A percentile compares a stretch with the other conserved stretches of the same genome.
phyloP scores from a whole-genome alignment of 2,113 vertebrate species.

The Passer domesticus region DNA sequence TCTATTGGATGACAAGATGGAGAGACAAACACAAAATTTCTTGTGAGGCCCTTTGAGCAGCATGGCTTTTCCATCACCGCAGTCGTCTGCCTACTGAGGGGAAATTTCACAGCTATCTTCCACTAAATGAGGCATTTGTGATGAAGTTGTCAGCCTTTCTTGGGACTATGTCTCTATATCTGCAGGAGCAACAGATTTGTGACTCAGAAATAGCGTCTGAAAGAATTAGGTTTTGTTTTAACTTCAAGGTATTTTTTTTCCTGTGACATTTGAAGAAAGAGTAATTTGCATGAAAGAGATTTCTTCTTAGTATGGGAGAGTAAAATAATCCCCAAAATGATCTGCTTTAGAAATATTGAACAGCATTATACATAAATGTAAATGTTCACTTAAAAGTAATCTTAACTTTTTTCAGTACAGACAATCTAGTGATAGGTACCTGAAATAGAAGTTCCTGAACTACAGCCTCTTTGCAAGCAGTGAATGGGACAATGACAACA shows the following conservation, averaged over 20 bases:
- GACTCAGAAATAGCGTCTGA: not conserved
- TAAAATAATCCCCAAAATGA: not conserved
- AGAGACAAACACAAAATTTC: fast-evolving
- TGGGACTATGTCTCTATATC: fast-evolving
- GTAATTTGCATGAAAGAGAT: not conserved
- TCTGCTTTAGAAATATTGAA: not conserved
- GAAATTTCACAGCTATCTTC: not conserved
- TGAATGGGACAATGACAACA: not conserved
- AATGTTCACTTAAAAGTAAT: not conserved
- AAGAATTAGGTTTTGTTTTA: not conserved
- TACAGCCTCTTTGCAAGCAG: not conserved
- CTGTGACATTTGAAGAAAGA: not conserved
- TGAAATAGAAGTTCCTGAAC: not conserved
- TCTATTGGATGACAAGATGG: fast-evolving
- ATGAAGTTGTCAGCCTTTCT: not conserved
- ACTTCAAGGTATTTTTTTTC: not conserved
- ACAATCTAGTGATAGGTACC: not conserved
- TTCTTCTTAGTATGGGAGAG: not conserved
- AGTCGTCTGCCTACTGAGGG: not conserved
- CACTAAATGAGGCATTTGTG: not conserved
- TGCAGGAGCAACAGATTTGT: not conserved
- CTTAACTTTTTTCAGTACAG: not conserved
- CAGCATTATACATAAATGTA: not conserved
- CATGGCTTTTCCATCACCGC: not conserved
- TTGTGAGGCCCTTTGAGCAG: not conserved